Evolutionary conservation across 2,888 invertebrate species (phyloP).

Genomic region (Scaptomyza polygonia): DNA sequence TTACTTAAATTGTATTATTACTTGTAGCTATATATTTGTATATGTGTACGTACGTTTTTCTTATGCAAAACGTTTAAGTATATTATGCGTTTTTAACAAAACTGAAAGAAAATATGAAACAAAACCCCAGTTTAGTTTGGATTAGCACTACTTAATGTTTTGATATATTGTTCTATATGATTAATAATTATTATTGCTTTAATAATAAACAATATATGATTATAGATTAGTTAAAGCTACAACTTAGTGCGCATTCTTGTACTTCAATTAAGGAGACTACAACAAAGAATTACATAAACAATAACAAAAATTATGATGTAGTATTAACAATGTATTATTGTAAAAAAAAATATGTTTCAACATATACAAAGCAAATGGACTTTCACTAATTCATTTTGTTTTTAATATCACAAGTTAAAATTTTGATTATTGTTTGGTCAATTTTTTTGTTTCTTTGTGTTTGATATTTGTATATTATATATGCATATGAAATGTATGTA

Average conservation of each 20-base stretch:
- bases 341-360: constrained; percentile 29
- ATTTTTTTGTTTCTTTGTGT: constrained; percentile 51
- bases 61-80: constrained; percentile 62
- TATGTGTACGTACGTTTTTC: constrained; percentile 52
- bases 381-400: constrained; percentile 62
- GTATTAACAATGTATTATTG: constrained; percentile 38
- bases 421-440: constrained; percentile 83
- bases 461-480: constrained; percentile 34
- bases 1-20: constrained; percentile 64
- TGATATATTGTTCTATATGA: constrained; percentile 38
- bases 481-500: constrained; percentile 11
- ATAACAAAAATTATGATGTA: constrained; percentile 53
- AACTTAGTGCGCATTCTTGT: constrained; percentile 78
- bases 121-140: constrained; percentile 46
- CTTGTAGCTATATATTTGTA: constrained; percentile 62
- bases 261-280: constrained; percentile 61
- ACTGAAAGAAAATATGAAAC: constrained; percentile 56
- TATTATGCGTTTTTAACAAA: constrained; percentile 54
- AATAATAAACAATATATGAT: constrained; percentile 54
- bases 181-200: constrained; percentile 55
- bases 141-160: constrained; percentile 47
- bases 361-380: constrained; percentile 52
- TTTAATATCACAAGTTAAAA: constrained; percentile 82
- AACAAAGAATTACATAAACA: constrained; percentile 45
- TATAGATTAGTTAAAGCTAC: constrained; percentile 74